Percentiles rank a stretch among this genome's conserved stretches.
phyloP scores from a whole-genome alignment of 1,140 invertebrate species.

The Drepana arcuata region DNA sequence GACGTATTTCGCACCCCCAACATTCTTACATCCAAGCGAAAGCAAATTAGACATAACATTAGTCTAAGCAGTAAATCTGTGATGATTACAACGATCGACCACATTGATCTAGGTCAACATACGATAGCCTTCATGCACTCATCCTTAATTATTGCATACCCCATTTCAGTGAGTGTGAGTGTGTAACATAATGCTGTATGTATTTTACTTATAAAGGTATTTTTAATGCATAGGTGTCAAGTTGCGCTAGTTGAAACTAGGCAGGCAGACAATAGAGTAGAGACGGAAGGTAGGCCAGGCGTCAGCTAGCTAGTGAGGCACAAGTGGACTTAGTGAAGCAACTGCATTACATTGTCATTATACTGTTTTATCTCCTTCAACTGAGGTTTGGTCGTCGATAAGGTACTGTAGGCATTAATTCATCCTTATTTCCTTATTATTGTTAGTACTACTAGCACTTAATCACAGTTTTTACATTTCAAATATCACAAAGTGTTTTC shows the following conservation, averaged over 20 bases:
- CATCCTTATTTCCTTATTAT: conserved; percentile 23
- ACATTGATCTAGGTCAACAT: too few relatives aligned
- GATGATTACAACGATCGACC: too few relatives aligned
- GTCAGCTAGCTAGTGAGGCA: conserved; percentile 52
- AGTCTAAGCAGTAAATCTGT: too few relatives aligned
- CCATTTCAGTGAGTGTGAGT: too few relatives aligned
- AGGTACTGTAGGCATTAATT: conserved; percentile 47
- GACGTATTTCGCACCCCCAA: too few relatives aligned
- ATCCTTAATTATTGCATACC: too few relatives aligned
- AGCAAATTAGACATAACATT: too few relatives aligned
- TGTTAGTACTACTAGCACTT: conserved; percentile 34
- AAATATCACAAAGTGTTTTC: conserved; percentile 19
- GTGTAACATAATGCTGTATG: too few relatives aligned
- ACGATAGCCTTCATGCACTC: too few relatives aligned
- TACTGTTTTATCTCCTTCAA: conserved; percentile 11
- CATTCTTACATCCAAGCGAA: too few relatives aligned
- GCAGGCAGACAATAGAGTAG: conserved; percentile 56
- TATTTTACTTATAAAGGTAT: conserved; percentile 29
- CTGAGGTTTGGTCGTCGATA: conserved; percentile 42
- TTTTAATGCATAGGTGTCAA: conserved; percentile 64
- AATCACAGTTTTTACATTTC: conserved; percentile 46
- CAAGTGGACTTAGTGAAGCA: conserved; percentile 44
- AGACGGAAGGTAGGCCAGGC: conserved; percentile 40
- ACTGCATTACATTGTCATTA: conserved; percentile 28
- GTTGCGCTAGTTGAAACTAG: conserved; percentile 62